Evolutionary conservation across 2,888 invertebrate species (phyloP).

Genomic region (Anticlea derivata): DNA sequence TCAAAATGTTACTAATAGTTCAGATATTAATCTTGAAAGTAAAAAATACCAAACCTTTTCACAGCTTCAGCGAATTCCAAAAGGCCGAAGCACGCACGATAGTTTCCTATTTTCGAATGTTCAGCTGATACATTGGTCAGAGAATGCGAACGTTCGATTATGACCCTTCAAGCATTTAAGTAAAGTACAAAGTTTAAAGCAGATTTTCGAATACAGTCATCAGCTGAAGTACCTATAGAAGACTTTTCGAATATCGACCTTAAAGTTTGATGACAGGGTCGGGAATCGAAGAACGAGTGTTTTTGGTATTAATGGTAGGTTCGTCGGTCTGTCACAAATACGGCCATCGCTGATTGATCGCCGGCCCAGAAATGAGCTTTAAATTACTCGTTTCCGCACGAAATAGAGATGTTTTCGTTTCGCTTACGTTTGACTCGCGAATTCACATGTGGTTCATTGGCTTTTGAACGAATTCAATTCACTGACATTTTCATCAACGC

Average conservation of each 20-base stretch:
- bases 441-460: conserved; percentile 23
- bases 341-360: conserved; percentile 53
- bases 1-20: conserved; percentile 6
- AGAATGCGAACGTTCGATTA: conserved; percentile 12
- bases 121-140: conserved; percentile 21
- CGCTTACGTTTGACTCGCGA: conserved; percentile 27
- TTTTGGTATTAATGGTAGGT: conserved; percentile 14
- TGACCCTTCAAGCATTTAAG: neutral
- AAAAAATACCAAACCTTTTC: conserved; percentile 24
- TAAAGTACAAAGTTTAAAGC: conserved; percentile 10
- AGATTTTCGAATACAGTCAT: conserved; percentile 4
- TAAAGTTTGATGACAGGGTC: conserved; percentile 22
- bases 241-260: conserved; percentile 21
- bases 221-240: neutral
- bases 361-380: conserved; percentile 52
- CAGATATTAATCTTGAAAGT: conserved; percentile 12
- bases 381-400: conserved; percentile 54
- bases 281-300: neutral
- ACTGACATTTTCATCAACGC: neutral
- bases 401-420: conserved; percentile 47
- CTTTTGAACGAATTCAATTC: conserved; percentile 18
- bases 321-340: conserved; percentile 36
- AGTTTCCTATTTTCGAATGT: conserved; percentile 40
- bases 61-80: conserved; percentile 27
- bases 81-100: conserved; percentile 26